Evolutionary conservation across 1,140 invertebrate genomes (phyloP), one percentile per base, ranked within the genome.

Genomic region (Pseudomyrmex pallidus): DNA sequence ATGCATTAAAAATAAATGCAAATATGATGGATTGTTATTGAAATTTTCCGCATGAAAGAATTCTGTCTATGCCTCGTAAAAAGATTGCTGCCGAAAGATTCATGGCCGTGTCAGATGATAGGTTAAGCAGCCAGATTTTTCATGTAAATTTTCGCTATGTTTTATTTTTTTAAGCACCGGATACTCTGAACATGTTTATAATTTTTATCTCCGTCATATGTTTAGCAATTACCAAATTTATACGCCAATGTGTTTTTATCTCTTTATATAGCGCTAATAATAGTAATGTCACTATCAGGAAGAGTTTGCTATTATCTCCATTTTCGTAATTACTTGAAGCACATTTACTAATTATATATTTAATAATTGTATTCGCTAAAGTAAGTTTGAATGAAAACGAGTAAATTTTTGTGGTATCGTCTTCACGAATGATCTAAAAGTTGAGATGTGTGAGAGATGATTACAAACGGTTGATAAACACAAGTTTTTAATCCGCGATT

Each of bases 71-170:
- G 20, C 48, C 46, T 56, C 50, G 48, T 74, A 70, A 72, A 56
- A 56, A 80, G 46, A 44, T 66, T 70, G 76, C 66, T 70, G 44
- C 57, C 76, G 76, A 80, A 72, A 80, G 76, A 80, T 80, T 80
- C 76, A 80, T 80, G 66, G 56, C 54, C 66, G 12, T 80, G 76
- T 80, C 76, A 80, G 76, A 70, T 70, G 66, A 80, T 80, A 72
- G 76, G 76, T 80, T 72, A 80, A 80, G 76, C 66, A 80, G 76
- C 66, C 54, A 80, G 76, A 80, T 80, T 80, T 72, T 80, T 80
- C 76, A 80, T 61, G 64, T 50, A 80, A 80, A 80, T 80, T 80
- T 59, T 20, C 15, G 44, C 72, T 59, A 70, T 80, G 20, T 80
- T 57, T 50, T 35, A 20, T 80, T 72, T 8, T 35, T 80, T 80